phyloP scores from a whole-genome alignment of 2,797 vertebrate genomes.

The Gymnodraco acuticeps region DNA sequence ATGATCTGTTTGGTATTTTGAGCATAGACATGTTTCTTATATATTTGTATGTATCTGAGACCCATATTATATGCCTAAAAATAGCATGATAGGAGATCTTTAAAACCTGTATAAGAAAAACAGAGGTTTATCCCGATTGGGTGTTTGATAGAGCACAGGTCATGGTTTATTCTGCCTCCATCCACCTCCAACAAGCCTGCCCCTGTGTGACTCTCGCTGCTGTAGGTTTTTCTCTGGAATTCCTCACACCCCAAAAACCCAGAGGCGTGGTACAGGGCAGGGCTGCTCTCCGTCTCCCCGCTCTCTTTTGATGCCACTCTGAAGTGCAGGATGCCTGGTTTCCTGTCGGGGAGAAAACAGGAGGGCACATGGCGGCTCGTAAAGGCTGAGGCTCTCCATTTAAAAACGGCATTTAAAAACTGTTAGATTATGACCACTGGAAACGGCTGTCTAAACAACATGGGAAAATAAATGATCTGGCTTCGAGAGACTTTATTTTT shows the following conservation, averaged over 20 bases:
- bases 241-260: constrained; percentile 54
- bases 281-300: constrained; percentile 40
- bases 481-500: constrained; percentile 68
- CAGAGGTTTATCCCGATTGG: constrained; percentile 39
- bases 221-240: constrained; percentile 68
- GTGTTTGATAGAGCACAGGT: constrained; percentile 56
- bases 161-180: constrained; percentile 37
- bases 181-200: constrained; percentile 47
- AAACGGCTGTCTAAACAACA: constrained; percentile 79
- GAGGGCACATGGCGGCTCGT: constrained; percentile 58
- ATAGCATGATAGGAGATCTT: not conserved
- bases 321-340: constrained; percentile 71
- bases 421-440: constrained; percentile 61
- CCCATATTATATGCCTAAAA: no score
- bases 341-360: constrained; percentile 69
- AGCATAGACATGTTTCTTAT: no score
- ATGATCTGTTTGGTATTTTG: no score
- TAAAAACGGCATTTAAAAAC: constrained; percentile 64
- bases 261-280: constrained; percentile 62
- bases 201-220: constrained; percentile 48
- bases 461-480: constrained; percentile 60
- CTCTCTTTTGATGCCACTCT: constrained; percentile 63
- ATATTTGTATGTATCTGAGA: no score
- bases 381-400: constrained; percentile 60
- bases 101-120: constrained; percentile 43